Evolutionary conservation across 2,113 vertebrate genomes (phyloP), one percentile per base, ranked within the genome.

Genomic region (Machaerirhynchus nigripectus): DNA sequence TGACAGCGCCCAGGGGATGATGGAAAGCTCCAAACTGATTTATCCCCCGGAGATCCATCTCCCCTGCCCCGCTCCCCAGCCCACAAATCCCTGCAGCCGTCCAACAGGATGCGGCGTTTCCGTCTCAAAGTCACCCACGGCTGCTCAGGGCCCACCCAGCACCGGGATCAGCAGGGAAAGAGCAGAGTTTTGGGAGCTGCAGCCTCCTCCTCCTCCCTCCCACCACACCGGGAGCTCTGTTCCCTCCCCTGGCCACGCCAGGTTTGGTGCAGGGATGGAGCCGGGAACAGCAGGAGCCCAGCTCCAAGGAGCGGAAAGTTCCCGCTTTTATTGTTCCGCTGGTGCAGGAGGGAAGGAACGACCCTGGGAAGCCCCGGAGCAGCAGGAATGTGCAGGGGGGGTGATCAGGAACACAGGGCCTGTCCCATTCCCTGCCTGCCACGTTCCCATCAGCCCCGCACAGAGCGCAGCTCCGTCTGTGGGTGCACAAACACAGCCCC

Each of bases 401-500:
- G 6, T 53, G 63, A 19, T 31, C 55, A 57, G 55, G 55, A 23
- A 9, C 55, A 57, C 37, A 15, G 30, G 0, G 2, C 28, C 12
- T 26, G 23, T 5, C 7, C 6, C 2, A 0, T 59, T 64, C 50
- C 44, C 44, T 76, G 28, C 24, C 8, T 57, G 40, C 35, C 11
- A 0, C 2, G 3, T 16, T 59, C 28, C 49, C n/a, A 19, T 15
- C 65, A 50, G 2, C 28, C 8, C 76, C 40, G n/a, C 46, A 14
- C 37, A 30, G 10, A 24, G 37, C 40, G 39, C 27, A 33, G 10
- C 23, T 69, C 26, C 0, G 18, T 9, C 35, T 73, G 35, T 35
- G 0, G 12, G 2, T 2, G 1, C 2, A 10, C 8, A 28, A 22
- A 7, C 4, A 4, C 31, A 26, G 26, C 47, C n/a, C 52, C 53